Conservation (phyloP, 2,888 invertebrate genomes). For the Megaustenia siamemsis region DNA sequence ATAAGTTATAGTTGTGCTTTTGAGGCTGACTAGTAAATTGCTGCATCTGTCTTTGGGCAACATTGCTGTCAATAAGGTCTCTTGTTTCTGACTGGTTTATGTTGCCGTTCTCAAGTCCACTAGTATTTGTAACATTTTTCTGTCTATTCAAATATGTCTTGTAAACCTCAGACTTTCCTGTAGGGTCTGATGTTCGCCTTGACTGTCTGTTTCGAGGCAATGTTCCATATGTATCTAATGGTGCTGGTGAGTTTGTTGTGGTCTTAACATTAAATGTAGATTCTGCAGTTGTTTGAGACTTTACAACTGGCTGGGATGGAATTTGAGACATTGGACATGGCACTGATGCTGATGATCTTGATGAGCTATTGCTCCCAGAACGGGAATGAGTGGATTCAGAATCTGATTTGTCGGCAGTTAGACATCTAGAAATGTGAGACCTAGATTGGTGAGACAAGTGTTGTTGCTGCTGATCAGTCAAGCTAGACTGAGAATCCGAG, state of each 20-base stretch:
- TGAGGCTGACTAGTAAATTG: conserved; percentile 36
- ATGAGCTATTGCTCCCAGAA: conserved; percentile 45
- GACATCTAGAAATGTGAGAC: conserved; percentile 39
- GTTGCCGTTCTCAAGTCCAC: conserved; percentile 52
- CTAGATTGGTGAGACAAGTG: conserved; percentile 9
- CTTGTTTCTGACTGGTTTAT: conserved; percentile 64
- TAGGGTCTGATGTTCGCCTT: conserved; percentile 62
- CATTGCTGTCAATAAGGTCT: conserved; percentile 62
- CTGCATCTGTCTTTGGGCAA: conserved; percentile 58
- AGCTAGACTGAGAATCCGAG: background rate
- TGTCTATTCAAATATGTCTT: conserved; percentile 70
- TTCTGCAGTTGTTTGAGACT: conserved; percentile 36
- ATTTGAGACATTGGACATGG: conserved; percentile 31
- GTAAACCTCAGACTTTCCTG: conserved; percentile 67
- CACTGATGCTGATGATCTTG: conserved; percentile 43
- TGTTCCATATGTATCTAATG: conserved; percentile 69
- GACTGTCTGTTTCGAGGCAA: conserved; percentile 66
- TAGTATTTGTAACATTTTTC: conserved; percentile 57
- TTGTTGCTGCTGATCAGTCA: background rate
- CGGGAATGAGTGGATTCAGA: conserved; percentile 46
- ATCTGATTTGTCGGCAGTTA: conserved; percentile 36
- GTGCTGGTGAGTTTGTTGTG: conserved; percentile 42
- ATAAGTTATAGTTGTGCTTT: background rate
- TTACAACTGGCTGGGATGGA: conserved; percentile 48
- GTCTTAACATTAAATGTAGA: background rate